These are phyloP conservation scores for Patella caerulea DNA, from an alignment of 2,888 invertebrate species.

Conservation along the genomic window DNA sequence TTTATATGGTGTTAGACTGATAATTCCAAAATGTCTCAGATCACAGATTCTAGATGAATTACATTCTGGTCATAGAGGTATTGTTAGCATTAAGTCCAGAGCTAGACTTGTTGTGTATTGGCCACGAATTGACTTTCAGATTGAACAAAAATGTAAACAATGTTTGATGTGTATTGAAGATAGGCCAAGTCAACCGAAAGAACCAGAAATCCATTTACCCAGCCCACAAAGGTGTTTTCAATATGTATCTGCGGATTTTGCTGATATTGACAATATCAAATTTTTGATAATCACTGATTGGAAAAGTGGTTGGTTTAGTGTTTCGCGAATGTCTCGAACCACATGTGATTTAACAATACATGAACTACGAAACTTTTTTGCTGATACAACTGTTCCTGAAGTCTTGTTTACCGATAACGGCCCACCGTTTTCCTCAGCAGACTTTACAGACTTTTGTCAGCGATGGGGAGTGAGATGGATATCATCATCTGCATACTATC, in stretches of 20 bases:
- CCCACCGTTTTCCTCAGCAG: background rate
- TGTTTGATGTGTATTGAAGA: background rate
- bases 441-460: background rate
- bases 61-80: background rate
- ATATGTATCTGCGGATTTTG: background rate
- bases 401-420: background rate
- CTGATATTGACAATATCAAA: background rate
- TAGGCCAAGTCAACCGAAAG: background rate
- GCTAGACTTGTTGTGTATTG: background rate
- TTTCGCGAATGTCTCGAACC: background rate
- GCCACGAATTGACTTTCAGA: background rate
- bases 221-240: background rate
- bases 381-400: slow-evolving; percentile 5
- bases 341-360: background rate
- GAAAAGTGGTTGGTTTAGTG: slow-evolving; percentile 4
- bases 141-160: background rate
- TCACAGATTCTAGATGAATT: background rate
- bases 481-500: background rate
- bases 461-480: slow-evolving; percentile 8
- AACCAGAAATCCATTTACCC: background rate
- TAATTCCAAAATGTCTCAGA: background rate
- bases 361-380: background rate
- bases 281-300: background rate
- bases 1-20: background rate
- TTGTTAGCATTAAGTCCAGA: background rate